Conservation (phyloP, 2,888 invertebrate species). For the Sinotaia quadrata region DNA sequence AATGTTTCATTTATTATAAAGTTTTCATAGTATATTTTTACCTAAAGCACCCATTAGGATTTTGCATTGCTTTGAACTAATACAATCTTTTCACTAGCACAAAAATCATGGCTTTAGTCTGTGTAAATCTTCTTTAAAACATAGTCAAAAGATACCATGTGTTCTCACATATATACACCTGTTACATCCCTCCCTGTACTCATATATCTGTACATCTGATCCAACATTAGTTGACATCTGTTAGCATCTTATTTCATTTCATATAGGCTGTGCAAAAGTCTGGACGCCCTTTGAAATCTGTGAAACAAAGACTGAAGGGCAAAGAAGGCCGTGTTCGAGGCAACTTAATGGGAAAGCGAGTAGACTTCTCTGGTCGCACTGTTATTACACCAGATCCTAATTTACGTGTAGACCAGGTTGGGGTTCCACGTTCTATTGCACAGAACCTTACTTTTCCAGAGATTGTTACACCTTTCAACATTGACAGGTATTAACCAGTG, state of each 20-base stretch:
- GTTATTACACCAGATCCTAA: constrained; percentile 80
- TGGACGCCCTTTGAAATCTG: constrained; percentile 96
- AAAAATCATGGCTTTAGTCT: too few species aligned
- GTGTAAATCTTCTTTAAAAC: too few species aligned
- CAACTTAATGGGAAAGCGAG: constrained; percentile 99
- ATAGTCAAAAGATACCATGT: too few species aligned
- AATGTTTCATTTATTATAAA: too few species aligned
- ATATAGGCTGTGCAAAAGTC: constrained; percentile 95
- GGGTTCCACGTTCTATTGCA: constrained; percentile 97
- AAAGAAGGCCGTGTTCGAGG: constrained; percentile 99
- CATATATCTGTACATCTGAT: not conserved
- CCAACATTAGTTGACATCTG: not conserved
- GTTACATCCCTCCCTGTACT: too few species aligned
- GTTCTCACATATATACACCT: too few species aligned
- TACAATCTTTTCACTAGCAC: too few species aligned
- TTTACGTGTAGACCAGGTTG: constrained; percentile 93
- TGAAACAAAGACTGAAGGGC: constrained; percentile 94
- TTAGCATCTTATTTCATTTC: not conserved
- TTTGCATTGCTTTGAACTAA: too few species aligned
- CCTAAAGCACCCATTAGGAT: too few species aligned
- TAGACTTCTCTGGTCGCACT: constrained; percentile 99
- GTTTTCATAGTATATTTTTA: too few species aligned
- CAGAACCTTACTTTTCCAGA: constrained; percentile 99
- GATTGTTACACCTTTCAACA: constrained; percentile 98
- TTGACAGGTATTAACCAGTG: too few species aligned